Base-by-base conservation (phyloP, 2,888 invertebrate species). In the Plebejus anna region DNA sequence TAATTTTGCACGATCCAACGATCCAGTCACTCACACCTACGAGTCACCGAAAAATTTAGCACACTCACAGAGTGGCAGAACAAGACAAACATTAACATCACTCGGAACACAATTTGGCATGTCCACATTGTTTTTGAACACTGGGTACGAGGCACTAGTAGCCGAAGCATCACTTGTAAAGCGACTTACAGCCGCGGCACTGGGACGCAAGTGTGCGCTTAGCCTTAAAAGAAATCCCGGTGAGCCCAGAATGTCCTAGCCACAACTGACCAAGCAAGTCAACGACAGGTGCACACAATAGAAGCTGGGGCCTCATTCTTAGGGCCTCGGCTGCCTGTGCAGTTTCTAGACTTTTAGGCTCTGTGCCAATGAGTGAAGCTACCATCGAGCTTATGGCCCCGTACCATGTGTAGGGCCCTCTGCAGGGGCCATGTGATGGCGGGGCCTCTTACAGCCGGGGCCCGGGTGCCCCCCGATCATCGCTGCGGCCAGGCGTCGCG, bases 401-500 rank as follows among this genome's bases (percentile, higher is more conserved):
- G 47, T 47, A 9, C 47, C 47, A 47, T 32, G 32, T 32, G 32
- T 32, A 9, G 9, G 47, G 47, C 47, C 9, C 47, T 16, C 16
- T 16, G 13, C 16, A 51, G 51, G 13, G n/a, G 22, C 38, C n/a
- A 5, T 11, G 47, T 22, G 42, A 4, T 2, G 36, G 47, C 47
- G 47, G 47, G 73, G 71, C 57, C 70, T 32, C 70, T 70, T 36
- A 32, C 11, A 57, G 28, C 71, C 77, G 77, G 78, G 78, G 76
- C 78, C 76, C 75, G 61, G 22, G 51, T 77, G 55, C 73, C 70
- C 13, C 66, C 13, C 9, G 57, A 83, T 83, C 84, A 86, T 82
- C 84, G 84, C 80, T 78, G 81, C 80, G 90, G 91, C 90, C 90
- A 89, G 59, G 90, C 89, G 87, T 87, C 89, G 76, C 80, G 82